These are phyloP conservation scores for Passer domesticus DNA, from an alignment of 2,113 vertebrate species.

Conservation along the genomic window DNA sequence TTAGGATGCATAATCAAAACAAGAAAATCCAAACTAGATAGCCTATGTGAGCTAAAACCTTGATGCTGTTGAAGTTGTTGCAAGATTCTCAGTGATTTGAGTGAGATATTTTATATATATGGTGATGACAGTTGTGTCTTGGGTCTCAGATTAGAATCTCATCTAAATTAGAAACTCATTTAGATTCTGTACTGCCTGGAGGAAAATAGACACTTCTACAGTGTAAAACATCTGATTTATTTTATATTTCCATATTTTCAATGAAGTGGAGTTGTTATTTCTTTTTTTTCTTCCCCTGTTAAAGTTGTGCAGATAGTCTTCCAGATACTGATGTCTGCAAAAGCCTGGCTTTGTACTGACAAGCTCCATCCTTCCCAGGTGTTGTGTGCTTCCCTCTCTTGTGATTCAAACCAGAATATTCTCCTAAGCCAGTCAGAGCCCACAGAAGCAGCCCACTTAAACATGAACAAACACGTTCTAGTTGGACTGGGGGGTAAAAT, in stretches of 20 bases:
- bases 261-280: neutral
- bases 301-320: neutral
- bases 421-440: neutral
- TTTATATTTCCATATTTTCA: neutral
- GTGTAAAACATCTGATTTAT: neutral
- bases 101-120: neutral
- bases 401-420: neutral
- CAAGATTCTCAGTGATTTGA: neutral
- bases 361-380: neutral
- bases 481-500: neutral
- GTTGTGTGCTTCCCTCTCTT: neutral
- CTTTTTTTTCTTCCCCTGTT: neutral
- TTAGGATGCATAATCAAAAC: neutral
- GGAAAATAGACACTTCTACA: neutral
- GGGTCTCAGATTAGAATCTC: neutral
- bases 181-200: neutral
- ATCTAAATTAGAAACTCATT: neutral
- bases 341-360: neutral
- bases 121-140: neutral
- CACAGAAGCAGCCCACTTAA: neutral
- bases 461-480: neutral
- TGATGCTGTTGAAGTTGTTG: neutral
- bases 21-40: neutral
- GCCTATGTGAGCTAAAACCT: neutral
- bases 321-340: neutral